Evolutionary conservation across 2,888 invertebrate genomes (phyloP), one percentile per base, ranked within the genome.

Genomic region (Choreutis nemorana): DNA sequence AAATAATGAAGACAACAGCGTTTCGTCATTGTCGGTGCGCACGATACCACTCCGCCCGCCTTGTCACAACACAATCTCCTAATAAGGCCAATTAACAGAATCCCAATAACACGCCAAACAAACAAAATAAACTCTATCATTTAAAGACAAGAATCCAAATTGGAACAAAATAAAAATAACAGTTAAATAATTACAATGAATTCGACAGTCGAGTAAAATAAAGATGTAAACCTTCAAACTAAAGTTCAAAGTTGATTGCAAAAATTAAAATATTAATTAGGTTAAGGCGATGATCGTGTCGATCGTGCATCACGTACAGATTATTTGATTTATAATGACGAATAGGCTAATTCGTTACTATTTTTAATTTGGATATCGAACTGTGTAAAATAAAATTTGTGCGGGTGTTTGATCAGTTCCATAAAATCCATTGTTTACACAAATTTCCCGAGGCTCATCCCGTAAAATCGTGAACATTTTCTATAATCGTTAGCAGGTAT

Each of bases 11-110:
- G 77, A 77, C 77, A 77, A 70, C 72, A 66, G 71, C 77, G 78
- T 78, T 78, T 78, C 78, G 77, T 78, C 78, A 77, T 75, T 78
- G 78, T 78, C 71, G 78, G 77, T 78, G 71, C 56, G 53, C 75
- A 77, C 75, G 78, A 78, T 78, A 78, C 64, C 77, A 75, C 77
- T 77, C 26, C n/a, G n/a, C 70, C 70, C 57, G 53, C 55, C 64
- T 75, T 78, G 78, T 78, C 78, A 78, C 77, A 78, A 78, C 77
- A 78, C 68, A 63, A 71, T 77, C 75, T 72, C 55, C 66, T 77
- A 78, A 78, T 78, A 75, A 77, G 73, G 60, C 77, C 77, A 78
- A 78, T 78, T 78, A 78, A 77, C 67, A 68, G 60, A 56, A 70
- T 58, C 60, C 54, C 58, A 53, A 47, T 40, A 40, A 39, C 40